Percentiles rank a stretch among this genome's conserved stretches.
phyloP scores from a whole-genome alignment of 2,797 vertebrate species.

The Pipistrellus kuhlii region DNA sequence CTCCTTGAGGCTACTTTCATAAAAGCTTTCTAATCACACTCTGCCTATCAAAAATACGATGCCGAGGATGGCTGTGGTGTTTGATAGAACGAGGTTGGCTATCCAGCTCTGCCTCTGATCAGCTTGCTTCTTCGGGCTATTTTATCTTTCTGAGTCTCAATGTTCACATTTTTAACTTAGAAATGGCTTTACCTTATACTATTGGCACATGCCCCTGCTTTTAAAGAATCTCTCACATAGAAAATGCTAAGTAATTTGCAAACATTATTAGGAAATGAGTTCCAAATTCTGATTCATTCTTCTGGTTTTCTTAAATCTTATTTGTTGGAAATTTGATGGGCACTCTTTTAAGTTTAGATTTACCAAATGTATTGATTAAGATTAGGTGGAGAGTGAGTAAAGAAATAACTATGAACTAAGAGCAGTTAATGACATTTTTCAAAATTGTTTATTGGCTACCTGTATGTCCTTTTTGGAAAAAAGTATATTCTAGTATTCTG shows the following conservation, averaged over 20 bases:
- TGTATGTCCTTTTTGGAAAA: background rate
- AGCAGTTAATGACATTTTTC: background rate
- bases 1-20: slow-evolving; percentile 36
- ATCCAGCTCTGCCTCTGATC: background rate
- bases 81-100: background rate
- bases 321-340: background rate
- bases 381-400: background rate
- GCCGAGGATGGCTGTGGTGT: background rate
- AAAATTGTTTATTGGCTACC: background rate
- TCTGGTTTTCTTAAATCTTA: background rate
- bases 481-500: background rate
- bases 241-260: background rate
- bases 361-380: background rate
- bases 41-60: background rate
- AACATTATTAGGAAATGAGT: background rate
- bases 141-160: background rate
- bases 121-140: background rate
- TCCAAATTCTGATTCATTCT: background rate
- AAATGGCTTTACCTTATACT: background rate
- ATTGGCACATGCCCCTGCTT: background rate
- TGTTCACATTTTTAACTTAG: background rate
- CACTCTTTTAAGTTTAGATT: background rate
- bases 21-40: background rate
- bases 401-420: background rate
- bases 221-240: background rate